These are phyloP conservation scores for Phocides pigmalion DNA, from an alignment of 1,140 invertebrate genomes.

Conservation along the genomic window DNA sequence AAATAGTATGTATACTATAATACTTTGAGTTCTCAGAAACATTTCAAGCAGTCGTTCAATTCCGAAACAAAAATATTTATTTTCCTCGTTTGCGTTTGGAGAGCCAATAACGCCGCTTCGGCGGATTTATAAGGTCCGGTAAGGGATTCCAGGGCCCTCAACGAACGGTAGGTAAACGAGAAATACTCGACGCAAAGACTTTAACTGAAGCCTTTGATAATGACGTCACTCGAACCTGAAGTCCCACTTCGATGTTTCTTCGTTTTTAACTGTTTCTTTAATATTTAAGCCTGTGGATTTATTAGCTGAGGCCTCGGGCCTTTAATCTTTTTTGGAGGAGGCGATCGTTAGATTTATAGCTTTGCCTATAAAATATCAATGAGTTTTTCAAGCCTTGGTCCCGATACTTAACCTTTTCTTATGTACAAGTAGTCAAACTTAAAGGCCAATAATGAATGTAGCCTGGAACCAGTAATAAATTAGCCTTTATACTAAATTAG, in stretches of 20 bases:
- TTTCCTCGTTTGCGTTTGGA: conserved; percentile 10
- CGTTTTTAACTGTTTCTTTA: conserved; percentile 32
- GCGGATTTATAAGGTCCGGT: conserved; percentile 31
- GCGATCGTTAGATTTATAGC: conserved; percentile 14
- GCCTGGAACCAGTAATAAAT: too few species aligned
- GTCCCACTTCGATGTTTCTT: conserved; percentile 16
- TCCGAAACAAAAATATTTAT: conserved; percentile 32
- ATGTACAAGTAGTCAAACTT: too few species aligned
- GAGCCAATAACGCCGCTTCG: conserved; percentile 19
- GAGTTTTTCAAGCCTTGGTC: conserved; percentile 3
- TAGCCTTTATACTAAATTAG: too few species aligned
- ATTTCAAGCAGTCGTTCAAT: conserved; percentile 21
- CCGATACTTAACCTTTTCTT: too few species aligned
- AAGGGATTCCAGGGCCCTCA: conserved; percentile 23
- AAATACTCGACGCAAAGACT: conserved; percentile 10
- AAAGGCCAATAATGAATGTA: too few species aligned
- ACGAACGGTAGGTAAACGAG: conserved; percentile 30
- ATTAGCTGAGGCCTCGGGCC: conserved; percentile 9
- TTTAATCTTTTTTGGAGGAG: conserved; percentile 16
- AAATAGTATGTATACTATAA: too few species aligned
- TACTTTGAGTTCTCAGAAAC: neutral
- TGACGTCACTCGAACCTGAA: conserved; percentile 25
- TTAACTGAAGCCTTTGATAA: conserved; percentile 27
- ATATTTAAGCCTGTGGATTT: conserved; percentile 23
- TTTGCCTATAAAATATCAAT: conserved; percentile 18